Conservation (phyloP, 2,113 vertebrate genomes). For the Perca flavescens region DNA sequence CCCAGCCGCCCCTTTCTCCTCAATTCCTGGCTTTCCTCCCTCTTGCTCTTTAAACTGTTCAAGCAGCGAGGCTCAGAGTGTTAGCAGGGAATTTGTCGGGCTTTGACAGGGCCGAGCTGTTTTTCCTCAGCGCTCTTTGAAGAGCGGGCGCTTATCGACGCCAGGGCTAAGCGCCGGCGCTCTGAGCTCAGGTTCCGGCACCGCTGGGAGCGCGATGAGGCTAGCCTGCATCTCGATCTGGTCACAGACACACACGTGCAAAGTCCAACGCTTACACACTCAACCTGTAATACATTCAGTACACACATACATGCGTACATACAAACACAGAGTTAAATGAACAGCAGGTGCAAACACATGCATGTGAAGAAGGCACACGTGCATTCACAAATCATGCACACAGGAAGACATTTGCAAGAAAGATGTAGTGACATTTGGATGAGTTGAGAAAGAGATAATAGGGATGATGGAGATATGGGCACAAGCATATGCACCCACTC, state of each 20-base stretch:
- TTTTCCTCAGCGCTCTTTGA: slow-evolving; percentile 81
- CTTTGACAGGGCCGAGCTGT: slow-evolving; percentile 82
- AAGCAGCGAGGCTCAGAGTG: slow-evolving; percentile 77
- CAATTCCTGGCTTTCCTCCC: slow-evolving; percentile 52
- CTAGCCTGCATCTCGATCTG: slow-evolving; percentile 55
- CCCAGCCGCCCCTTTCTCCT: slow-evolving; percentile 45
- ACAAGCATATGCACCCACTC: slow-evolving; percentile 64
- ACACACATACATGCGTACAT: neutral
- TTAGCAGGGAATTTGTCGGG: slow-evolving; percentile 83
- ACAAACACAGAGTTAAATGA: slow-evolving; percentile 18
- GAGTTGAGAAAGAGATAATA: slow-evolving; percentile 79
- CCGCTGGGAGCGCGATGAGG: slow-evolving; percentile 63
- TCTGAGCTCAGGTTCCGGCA: slow-evolving; percentile 72
- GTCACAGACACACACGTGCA: slow-evolving; percentile 40
- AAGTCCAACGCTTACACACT: neutral
- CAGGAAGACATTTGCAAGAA: slow-evolving; percentile 80
- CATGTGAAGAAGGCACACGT: slow-evolving; percentile 47
- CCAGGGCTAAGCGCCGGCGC: slow-evolving; percentile 78
- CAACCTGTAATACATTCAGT: slow-evolving; percentile 20
- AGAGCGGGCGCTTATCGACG: slow-evolving; percentile 82
- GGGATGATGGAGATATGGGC: slow-evolving; percentile 80
- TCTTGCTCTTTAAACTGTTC: slow-evolving; percentile 79
- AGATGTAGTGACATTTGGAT: slow-evolving; percentile 83
- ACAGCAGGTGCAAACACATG: slow-evolving; percentile 16
- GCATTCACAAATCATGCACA: slow-evolving; percentile 51